phyloP scores from a whole-genome alignment of 2,888 invertebrate genomes.

The Trachelus stipa region DNA sequence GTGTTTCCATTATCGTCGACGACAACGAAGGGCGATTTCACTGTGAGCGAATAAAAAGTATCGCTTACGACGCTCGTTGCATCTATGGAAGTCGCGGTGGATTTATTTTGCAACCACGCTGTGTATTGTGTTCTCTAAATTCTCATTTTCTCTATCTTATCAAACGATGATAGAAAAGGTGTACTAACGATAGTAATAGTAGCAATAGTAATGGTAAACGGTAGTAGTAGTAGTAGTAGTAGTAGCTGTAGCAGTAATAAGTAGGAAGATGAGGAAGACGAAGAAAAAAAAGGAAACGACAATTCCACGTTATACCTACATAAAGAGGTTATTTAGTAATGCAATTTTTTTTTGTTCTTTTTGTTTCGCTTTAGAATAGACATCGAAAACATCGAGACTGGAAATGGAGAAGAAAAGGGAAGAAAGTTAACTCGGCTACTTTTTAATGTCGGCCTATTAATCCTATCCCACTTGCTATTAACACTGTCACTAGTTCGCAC shows the following conservation, averaged over 20 bases:
- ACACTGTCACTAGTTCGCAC: background rate
- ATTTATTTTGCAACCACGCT: conserved; percentile 53
- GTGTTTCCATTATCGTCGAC: background rate
- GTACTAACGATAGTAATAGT: background rate
- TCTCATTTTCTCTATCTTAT: background rate
- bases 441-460: conserved; percentile 5
- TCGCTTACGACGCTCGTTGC: background rate
- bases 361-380: conserved; percentile 46
- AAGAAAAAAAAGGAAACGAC: background rate
- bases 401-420: conserved; percentile 46
- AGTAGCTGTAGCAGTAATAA: background rate
- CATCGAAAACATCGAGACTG: conserved; percentile 53
- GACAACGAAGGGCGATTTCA: background rate
- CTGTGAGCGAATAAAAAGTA: background rate
- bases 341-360: conserved; percentile 4
- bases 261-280: background rate
- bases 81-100: conserved; percentile 2
- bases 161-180: conserved; percentile 9
- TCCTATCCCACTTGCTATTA: background rate
- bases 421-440: conserved; percentile 23
- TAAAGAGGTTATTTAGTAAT: conserved; percentile 3
- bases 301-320: conserved; percentile 6
- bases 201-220: background rate
- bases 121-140: conserved; percentile 26
- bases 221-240: too few relatives aligned